Percentiles rank a stretch among this genome's conserved stretches.
Conservation (phyloP, 2,888 invertebrate genomes). For the Pachycephus smyrnensis region DNA sequence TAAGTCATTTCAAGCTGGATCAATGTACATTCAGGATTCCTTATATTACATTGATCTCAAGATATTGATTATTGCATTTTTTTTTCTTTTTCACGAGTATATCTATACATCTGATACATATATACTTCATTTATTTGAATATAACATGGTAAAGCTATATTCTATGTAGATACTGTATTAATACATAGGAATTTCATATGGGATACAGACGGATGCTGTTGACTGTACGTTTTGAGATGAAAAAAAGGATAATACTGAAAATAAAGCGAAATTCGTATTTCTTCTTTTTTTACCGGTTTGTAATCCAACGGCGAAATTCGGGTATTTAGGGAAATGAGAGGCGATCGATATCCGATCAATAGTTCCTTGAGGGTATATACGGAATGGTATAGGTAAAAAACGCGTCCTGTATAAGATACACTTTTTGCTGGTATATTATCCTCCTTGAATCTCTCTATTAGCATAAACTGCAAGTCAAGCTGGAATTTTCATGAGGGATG, state of each 20-base stretch:
- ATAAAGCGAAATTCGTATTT: not conserved
- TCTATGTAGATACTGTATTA: not conserved
- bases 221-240: not conserved
- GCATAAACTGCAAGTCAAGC: slow-evolving; percentile 21
- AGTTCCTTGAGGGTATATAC: not conserved
- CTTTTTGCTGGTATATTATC: slow-evolving; percentile 21
- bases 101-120: not conserved
- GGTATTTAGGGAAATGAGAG: slow-evolving; percentile 45
- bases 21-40: not conserved
- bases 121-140: not conserved
- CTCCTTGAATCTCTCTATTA: slow-evolving; percentile 38
- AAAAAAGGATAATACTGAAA: not conserved
- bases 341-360: slow-evolving; percentile 21
- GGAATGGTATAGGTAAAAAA: not conserved
- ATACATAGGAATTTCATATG: not conserved
- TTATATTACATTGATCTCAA: no score
- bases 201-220: not conserved
- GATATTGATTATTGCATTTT: not conserved
- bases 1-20: slow-evolving; percentile 29
- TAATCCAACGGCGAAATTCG: slow-evolving; percentile 40
- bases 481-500: not conserved
- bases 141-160: not conserved
- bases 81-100: no score
- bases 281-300: not conserved
- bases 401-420: not conserved